phyloP scores from a whole-genome alignment of 2,797 vertebrate genomes.

The Antrozous pallidus region DNA sequence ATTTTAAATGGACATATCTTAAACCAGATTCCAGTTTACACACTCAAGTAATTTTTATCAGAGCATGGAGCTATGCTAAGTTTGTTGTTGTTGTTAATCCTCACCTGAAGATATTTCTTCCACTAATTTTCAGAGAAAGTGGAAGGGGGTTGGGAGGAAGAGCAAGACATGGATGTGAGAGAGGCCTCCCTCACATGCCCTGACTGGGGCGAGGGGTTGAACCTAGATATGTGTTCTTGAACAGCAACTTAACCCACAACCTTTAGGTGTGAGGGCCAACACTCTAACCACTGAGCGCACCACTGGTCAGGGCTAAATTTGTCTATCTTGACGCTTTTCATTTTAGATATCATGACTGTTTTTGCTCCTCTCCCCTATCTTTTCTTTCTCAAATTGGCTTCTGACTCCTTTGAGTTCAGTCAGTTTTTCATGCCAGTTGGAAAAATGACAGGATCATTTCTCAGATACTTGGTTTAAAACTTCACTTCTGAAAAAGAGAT shows the following conservation, averaged over 20 bases:
- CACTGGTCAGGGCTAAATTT: not conserved
- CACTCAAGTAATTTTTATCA: not conserved
- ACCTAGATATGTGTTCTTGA: no score
- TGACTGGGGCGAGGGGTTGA: no score
- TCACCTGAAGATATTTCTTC: no score
- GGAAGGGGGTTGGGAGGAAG: no score
- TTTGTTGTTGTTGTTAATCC: not conserved
- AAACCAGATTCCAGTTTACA: not conserved
- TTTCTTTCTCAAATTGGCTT: slow-evolving; percentile 46
- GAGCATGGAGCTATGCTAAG: not conserved
- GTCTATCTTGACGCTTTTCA: not conserved
- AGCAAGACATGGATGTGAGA: no score
- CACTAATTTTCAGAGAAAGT: no score
- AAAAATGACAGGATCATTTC: slow-evolving; percentile 10
- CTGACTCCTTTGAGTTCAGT: slow-evolving; percentile 55
- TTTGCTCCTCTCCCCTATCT: not conserved
- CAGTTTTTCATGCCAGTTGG: slow-evolving; percentile 51
- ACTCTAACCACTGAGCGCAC: no score
- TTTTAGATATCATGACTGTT: slow-evolving; percentile 48
- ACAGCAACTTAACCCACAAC: no score
- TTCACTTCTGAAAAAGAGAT: not conserved
- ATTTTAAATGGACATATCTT: slow-evolving; percentile 2
- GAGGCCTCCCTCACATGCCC: no score
- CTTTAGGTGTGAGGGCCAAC: no score
- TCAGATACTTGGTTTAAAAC: slow-evolving; percentile 63